Conservation (phyloP, 2,113 vertebrate genomes). For the Plectropomus leopardus region DNA sequence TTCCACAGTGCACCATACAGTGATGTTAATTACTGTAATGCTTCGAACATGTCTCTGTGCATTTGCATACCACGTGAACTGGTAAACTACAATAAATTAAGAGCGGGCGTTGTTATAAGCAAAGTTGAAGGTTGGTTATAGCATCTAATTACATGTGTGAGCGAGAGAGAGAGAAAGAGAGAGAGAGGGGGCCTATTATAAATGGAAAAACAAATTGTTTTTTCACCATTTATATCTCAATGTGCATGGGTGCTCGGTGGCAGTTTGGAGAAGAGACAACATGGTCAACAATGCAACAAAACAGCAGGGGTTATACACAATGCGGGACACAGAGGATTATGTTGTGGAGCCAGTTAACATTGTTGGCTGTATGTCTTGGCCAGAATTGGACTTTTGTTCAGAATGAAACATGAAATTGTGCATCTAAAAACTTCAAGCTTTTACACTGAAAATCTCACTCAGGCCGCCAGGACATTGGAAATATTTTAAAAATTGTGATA, state of each 20-base stretch:
- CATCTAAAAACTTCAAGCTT: conserved; percentile 1
- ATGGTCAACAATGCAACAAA: conserved; percentile 52
- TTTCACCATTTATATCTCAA: conserved; percentile 4
- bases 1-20: conserved; percentile 19
- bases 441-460: not conserved
- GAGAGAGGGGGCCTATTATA: not conserved
- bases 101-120: conserved; percentile 29
- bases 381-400: conserved; percentile 14
- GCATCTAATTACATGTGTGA: conserved; percentile 7
- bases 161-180: not conserved
- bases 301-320: conserved; percentile 38
- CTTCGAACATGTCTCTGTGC: conserved; percentile 55
- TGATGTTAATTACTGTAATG: conserved; percentile 57
- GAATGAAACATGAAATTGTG: conserved; percentile 31
- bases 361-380: conserved; percentile 43
- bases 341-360: conserved; percentile 39
- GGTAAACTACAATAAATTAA: conserved; percentile 59
- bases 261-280: conserved; percentile 48
- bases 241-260: conserved; percentile 13
- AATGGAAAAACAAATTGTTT: not conserved
- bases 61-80: conserved; percentile 61
- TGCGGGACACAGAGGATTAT: conserved; percentile 53
- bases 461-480: not conserved
- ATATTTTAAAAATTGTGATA: not conserved
- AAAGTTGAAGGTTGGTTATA: conserved; percentile 28